Evolutionary conservation across 2,888 invertebrate species (phyloP), one percentile per base, ranked within the genome.

Genomic region (Parnassius glacialis): DNA sequence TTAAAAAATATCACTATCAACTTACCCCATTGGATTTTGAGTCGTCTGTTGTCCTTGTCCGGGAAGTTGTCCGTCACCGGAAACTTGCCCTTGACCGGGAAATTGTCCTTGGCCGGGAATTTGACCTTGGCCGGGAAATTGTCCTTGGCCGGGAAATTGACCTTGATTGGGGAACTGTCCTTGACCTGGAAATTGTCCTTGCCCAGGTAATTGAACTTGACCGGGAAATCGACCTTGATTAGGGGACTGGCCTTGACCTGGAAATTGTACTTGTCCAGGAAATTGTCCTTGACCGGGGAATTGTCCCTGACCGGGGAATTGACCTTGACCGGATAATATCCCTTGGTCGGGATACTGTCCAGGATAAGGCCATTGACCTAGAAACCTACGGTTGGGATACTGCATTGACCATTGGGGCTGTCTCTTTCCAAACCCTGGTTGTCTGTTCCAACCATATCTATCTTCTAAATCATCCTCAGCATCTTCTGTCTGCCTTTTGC

Each of bases 381-480:
- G 66, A 54, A 67, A 65, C 55, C 55, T 55, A 54, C 20, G 11
- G 11, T 45, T 47, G 11, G 55, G 62, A 10, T 43, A 47, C 45
- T 10, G 58, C 50, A 34, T 52, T 5, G 44, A 56, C 65, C 10
- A 53, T 20, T 52, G 58, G 10, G 52, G 57, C 20, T 13, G 13
- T 16, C 41, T 16, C 13, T 25, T 16, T 16, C 47, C 47, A 41
- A 61, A 62, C 48, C 16, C 51, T n/a, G 52, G 16, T 16, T 63
- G 68, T 41, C 70, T 67, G 44, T 70, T 67, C 70, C 69, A 77
- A 10, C 79, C 84, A 41, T 87, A 87, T 65, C 83, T 82, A 58
- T 88, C 85, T 3, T 87, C 87, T 58, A 87, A 67, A 12, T 74
- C 67, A 0, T 74, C 70, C 1, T 71, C 73, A 2, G 70, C 70